A percentile compares a stretch with the other conserved stretches of the same genome.
These are phyloP conservation scores for Cremastobaeus sp. DNA, from an alignment of 2,888 invertebrate species.

Conservation along the genomic window DNA sequence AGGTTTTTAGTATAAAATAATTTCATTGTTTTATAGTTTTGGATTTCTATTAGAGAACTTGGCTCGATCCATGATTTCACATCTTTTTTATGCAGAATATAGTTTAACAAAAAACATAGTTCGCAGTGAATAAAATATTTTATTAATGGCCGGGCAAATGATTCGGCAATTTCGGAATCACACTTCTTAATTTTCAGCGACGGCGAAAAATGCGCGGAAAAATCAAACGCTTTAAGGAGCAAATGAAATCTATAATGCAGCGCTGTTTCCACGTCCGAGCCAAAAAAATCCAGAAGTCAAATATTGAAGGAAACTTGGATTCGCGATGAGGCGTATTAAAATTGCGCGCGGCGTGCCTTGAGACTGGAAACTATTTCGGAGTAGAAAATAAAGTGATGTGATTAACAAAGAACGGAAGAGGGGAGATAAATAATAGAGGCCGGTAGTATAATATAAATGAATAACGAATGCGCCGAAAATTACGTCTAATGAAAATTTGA, in stretches of 20 bases:
- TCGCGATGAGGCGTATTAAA: too few relatives aligned
- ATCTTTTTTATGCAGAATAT: too few relatives aligned
- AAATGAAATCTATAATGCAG: slow-evolving; percentile 4
- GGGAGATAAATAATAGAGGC: slow-evolving; percentile 29
- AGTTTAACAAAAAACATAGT: too few relatives aligned
- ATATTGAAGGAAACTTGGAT: too few relatives aligned
- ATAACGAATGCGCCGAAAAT: slow-evolving; percentile 43
- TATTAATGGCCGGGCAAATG: slow-evolving; percentile 25
- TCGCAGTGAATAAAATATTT: too few relatives aligned
- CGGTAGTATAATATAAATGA: slow-evolving; percentile 43
- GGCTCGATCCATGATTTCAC: too few relatives aligned
- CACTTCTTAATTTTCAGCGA: slow-evolving; percentile 43
- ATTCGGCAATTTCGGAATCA: slow-evolving; percentile 33
- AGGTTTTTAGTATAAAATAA: too few relatives aligned
- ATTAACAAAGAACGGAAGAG: slow-evolving; percentile 13
- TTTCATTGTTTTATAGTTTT: too few relatives aligned
- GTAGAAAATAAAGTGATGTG: slow-evolving; percentile 18
- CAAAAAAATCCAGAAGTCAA: too few relatives aligned
- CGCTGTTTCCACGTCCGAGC: too few relatives aligned
- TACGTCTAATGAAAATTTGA: slow-evolving; percentile 52
- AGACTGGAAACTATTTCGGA: slow-evolving; percentile 19
- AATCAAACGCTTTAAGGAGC: slow-evolving; percentile 36
- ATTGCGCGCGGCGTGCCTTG: slow-evolving; percentile 5
- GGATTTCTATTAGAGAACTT: too few relatives aligned
- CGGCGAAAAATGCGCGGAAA: slow-evolving; percentile 42